Evolutionary conservation across 2,888 invertebrate species (phyloP).

Genomic region (Sarcophaga variegata): DNA sequence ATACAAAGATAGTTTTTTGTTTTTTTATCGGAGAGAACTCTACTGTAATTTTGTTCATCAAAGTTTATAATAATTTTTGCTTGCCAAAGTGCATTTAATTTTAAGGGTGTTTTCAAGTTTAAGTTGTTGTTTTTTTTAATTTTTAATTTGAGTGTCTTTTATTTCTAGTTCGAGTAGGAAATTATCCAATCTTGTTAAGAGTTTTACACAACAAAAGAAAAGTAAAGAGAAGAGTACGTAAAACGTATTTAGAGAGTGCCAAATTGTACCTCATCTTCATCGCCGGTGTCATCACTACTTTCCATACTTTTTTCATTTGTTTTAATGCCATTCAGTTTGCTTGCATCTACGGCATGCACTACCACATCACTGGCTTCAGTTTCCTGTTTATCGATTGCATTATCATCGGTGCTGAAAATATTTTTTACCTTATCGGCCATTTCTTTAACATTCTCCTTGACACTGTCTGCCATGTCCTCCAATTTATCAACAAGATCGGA

Average conservation of each 20-base stretch:
- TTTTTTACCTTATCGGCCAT: constrained; percentile 38
- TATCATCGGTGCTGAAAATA: constrained; percentile 9
- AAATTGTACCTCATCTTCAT: constrained; percentile 81
- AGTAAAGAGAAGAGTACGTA: background rate
- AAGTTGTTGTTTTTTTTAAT: background rate
- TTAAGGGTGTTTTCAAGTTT: background rate
- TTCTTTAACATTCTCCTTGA: constrained; percentile 52
- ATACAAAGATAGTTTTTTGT: constrained; percentile 38
- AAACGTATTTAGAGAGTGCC: constrained; percentile 77
- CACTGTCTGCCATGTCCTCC: constrained; percentile 47
- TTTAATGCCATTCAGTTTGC: background rate
- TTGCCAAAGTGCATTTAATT: background rate
- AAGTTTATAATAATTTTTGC: constrained; percentile 21
- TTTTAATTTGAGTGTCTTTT: background rate
- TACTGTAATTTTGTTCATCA: constrained; percentile 20
- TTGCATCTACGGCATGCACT: background rate
- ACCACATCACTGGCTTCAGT: constrained; percentile 46
- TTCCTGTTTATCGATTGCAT: constrained; percentile 22
- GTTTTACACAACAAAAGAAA: background rate
- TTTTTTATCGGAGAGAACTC: constrained; percentile 11
- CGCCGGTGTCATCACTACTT: constrained; percentile 58
- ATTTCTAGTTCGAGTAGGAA: background rate
- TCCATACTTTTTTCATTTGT: constrained; percentile 27
- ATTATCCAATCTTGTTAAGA: constrained; percentile 38
- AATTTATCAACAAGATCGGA: constrained; percentile 52